Conservation (phyloP, 2,888 invertebrate species). For the Agrotis clavis region DNA sequence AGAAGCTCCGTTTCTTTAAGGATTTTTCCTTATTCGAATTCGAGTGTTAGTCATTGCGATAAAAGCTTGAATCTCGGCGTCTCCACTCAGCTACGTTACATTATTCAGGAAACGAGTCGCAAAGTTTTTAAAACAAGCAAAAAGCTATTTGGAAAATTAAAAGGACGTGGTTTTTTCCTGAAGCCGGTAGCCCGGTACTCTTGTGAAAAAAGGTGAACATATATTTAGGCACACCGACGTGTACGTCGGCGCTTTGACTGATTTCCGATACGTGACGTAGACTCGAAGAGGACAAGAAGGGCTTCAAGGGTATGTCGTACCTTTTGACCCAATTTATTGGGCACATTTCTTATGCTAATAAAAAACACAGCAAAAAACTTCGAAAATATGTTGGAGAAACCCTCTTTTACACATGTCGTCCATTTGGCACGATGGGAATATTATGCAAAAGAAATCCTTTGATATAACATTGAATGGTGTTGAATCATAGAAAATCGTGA, state of each 20-base stretch:
- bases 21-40: constrained; percentile 51
- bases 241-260: constrained; percentile 58
- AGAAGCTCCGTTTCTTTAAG: constrained; percentile 43
- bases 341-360: constrained; percentile 62
- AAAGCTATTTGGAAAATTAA: constrained; percentile 53
- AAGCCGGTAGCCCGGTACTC: constrained; percentile 9
- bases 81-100: constrained; percentile 43
- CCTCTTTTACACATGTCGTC: constrained; percentile 30
- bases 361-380: constrained; percentile 55
- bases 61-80: constrained; percentile 55
- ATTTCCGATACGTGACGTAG: constrained; percentile 60
- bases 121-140: constrained; percentile 55
- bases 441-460: constrained; percentile 63
- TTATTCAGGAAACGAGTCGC: constrained; percentile 47
- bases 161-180: constrained; percentile 31
- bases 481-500: constrained; percentile 65
- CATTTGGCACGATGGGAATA: constrained; percentile 48
- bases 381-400: constrained; percentile 39
- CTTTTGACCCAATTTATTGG: constrained; percentile 61
- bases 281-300: constrained; percentile 51
- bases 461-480: constrained; percentile 59
- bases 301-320: constrained; percentile 58
- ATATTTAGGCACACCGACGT: constrained; percentile 41
- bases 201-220: constrained; percentile 31
- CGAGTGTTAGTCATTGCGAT: constrained; percentile 54